Conservation (phyloP, 30 jellyfish, hydroid and myxozoan species). For the Chrysaora quinquecirrha region DNA sequence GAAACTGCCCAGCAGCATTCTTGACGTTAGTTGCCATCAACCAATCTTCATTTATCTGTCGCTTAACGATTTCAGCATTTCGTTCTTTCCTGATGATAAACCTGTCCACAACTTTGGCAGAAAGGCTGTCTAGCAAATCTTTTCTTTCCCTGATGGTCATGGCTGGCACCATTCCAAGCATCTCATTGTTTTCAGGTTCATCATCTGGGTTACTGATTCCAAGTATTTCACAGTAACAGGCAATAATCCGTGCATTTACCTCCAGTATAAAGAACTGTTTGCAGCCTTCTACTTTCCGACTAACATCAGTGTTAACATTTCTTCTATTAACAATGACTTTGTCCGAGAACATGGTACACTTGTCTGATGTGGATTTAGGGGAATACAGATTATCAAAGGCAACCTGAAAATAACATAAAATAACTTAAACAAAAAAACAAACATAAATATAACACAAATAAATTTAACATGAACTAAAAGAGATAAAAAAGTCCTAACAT, state of each 20-base stretch:
- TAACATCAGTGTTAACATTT: slow-evolving; percentile 6
- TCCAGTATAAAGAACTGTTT: slow-evolving; percentile 14
- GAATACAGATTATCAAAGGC: not conserved
- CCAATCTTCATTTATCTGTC: slow-evolving; percentile 38
- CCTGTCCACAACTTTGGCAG: slow-evolving; percentile 30
- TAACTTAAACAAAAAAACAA: no score
- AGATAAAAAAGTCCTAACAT: no score
- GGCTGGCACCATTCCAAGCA: not conserved
- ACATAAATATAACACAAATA: not conserved
- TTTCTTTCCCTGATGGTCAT: not conserved
- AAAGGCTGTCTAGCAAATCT: slow-evolving; percentile 2
- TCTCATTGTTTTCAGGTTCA: not conserved
- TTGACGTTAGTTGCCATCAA: slow-evolving; percentile 22
- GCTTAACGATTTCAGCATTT: not conserved
- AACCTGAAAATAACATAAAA: no score
- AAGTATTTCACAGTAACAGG: slow-evolving; percentile 28
- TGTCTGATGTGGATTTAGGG: not conserved
- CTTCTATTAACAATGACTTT: slow-evolving; percentile 19
- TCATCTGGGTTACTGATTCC: slow-evolving; percentile 27
- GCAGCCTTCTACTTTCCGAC: slow-evolving; percentile 15
- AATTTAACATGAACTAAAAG: no score
- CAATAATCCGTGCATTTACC: slow-evolving; percentile 17
- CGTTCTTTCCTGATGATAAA: slow-evolving; percentile 27
- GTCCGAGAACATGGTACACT: slow-evolving; percentile 36
- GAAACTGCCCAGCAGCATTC: slow-evolving; percentile 15